Base-by-base conservation (phyloP, 2,888 invertebrate species). In the Spilosoma lubricipeda region DNA sequence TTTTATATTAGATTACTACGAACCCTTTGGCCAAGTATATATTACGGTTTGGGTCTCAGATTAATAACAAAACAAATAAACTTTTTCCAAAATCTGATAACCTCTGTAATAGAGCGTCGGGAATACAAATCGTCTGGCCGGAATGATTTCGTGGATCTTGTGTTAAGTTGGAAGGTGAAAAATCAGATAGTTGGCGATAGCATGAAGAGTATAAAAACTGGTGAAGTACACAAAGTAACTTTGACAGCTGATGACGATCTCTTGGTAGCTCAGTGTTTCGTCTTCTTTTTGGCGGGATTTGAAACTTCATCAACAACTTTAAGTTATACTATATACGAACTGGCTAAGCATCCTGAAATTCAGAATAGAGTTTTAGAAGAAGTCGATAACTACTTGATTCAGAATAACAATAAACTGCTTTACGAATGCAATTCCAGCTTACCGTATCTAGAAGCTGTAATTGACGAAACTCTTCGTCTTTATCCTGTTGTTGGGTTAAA, bases 201-300 rank as follows among this genome's bases (percentile, higher is more conserved):
- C 27, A 86, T 92, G 4, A 83, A 67, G 18, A 87, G 86, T 68
- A 72, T 87, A 42, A 84, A 85, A 56, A 84, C 9, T 23, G 84
- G 83, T 2, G 85, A 76, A 0, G 82, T 74, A 2, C 79, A 86
- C 27, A 87, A 81, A 39, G 70, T 87, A 1, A 74, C 83, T 23
- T 45, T 91, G 1, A 82, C 88, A 18, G 81, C 96, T 7, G 88
- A 91, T 2, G 81, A 94, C 30, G 90, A 94, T 4, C 87, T 96
- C 65, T 80, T 96, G 23, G 91, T 93, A 0, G 93, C 96, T 0
- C 96, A 97, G 72, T 94, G 96, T 3, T 92, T 96, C 33, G 83
- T 96, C 0, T 96, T 97, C 67, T 92, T 92, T 66, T 86, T 78
- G 15, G 92, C 90, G 45, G 92, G 92, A 0, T 92, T 87, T 67